Base-by-base conservation (phyloP, 2,113 vertebrate genomes). In the Sterrhoptilus dennistouni region DNA sequence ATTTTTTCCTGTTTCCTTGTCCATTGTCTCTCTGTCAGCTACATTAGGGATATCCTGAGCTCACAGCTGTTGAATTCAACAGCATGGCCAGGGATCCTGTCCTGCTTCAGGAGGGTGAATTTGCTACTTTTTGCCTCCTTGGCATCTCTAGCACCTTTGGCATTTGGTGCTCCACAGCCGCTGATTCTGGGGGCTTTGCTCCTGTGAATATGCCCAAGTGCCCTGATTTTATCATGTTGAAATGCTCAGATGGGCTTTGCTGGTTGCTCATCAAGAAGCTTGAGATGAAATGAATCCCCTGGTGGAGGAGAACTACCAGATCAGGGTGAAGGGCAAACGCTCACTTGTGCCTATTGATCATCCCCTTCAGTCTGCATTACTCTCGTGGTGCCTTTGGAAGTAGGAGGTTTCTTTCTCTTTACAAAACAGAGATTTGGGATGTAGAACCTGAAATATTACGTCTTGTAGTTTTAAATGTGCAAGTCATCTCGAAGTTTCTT, bases 41-140 rank as follows among this genome's bases (percentile, higher is more conserved):
- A 38, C 8, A 9, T 49, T 89, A 31, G 72, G 78, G 45, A 14
- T 14, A 61, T 40, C 49, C 28, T 52, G 49, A 81, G 17, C 57
- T 86, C 38, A 12, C 0, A 7, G 35, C 33, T 59, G 24, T 14
- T 20, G 40, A 76, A 13, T 5, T 8, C 36, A 61, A 38, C 1
- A 1, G 14, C 0, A 3, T 0, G 3, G 13, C 6, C 49, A 16
- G 31, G 45, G 11, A 23, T 10, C 23, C 50, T 54, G 20, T 59
- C 35, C 35, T 35, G 38, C 70, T 83, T 47, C 35, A 61, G 20
- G 10, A 74, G n/a, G 8, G 4, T 66, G 65, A 45, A 49, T 54
- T 85, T 44, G 14, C 42, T 29, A 4, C 0, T 0, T 20, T 89
- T 77, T 33, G 3, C 14, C 68, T 31, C 38, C 87, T 76, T 0